Evolutionary conservation across 2,888 invertebrate genomes (phyloP).

Genomic region (Priocnemis perturbator): DNA sequence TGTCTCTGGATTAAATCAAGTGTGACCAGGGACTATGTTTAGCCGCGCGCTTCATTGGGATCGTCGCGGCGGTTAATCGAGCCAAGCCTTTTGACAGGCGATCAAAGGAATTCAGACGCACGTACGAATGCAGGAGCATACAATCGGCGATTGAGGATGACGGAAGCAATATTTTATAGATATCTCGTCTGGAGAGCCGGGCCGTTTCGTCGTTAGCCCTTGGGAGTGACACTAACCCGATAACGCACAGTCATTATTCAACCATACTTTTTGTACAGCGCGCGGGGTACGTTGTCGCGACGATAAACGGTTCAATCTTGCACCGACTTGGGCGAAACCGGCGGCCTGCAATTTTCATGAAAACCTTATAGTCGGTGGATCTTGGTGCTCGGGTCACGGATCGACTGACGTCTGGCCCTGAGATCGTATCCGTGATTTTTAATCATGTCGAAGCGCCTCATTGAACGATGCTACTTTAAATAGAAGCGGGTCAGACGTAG

Average conservation of each 20-base stretch:
- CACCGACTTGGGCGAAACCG: neutral
- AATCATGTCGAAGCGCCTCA: conserved; percentile 36
- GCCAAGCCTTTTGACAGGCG: neutral
- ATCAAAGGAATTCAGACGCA: neutral
- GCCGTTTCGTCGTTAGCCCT: neutral
- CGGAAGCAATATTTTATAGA: neutral
- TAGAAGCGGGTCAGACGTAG: conserved; percentile 55
- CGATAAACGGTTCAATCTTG: too few relatives aligned
- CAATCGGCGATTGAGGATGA: neutral
- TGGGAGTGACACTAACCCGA: neutral
- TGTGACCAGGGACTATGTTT: conserved; percentile 31
- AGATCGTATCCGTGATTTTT: conserved; percentile 36
- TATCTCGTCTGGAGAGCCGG: neutral
- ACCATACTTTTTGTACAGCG: neutral
- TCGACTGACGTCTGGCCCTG: conserved; percentile 1
- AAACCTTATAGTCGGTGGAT: neutral
- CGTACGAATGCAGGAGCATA: neutral
- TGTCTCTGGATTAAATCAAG: conserved; percentile 37
- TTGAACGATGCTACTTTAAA: conserved; percentile 47
- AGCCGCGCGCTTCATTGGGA: neutral
- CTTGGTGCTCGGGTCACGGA: neutral
- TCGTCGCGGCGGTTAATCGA: too few relatives aligned
- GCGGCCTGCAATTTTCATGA: neutral
- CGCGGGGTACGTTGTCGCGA: too few relatives aligned
- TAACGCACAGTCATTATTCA: neutral